phyloP scores from a whole-genome alignment of 2,797 vertebrate species.

The Pseudocheirus occidentalis region DNA sequence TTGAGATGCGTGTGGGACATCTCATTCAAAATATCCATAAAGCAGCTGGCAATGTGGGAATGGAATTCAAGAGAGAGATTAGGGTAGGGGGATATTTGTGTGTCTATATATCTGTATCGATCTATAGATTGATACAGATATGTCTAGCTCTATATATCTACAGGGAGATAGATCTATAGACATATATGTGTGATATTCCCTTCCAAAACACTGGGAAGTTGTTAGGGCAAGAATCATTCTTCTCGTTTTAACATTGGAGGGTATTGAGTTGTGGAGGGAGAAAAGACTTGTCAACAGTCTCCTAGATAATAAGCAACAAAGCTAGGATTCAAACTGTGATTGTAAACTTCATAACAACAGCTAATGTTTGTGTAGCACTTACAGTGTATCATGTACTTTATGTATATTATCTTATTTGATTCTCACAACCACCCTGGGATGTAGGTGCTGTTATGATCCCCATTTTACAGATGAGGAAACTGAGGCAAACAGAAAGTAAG shows the following conservation, averaged over 20 bases:
- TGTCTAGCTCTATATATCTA: too few relatives aligned
- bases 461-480: neutral
- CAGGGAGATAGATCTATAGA: too few relatives aligned
- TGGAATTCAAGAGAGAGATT: neutral
- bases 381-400: neutral
- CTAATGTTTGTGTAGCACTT: neutral
- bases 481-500: neutral
- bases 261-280: neutral
- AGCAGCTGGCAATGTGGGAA: neutral
- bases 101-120: neutral
- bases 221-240: neutral
- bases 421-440: neutral
- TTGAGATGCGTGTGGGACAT: conserved; percentile 21
- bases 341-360: neutral
- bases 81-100: neutral
- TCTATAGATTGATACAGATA: too few relatives aligned
- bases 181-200: neutral
- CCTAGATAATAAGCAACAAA: neutral
- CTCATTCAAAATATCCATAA: conserved; percentile 31
- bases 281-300: neutral
- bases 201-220: neutral
- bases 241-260: neutral
- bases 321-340: neutral
- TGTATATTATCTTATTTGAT: neutral
- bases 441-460: neutral